Evolutionary conservation across 2,113 vertebrate species (phyloP).

Genomic region (Promerops cafer): DNA sequence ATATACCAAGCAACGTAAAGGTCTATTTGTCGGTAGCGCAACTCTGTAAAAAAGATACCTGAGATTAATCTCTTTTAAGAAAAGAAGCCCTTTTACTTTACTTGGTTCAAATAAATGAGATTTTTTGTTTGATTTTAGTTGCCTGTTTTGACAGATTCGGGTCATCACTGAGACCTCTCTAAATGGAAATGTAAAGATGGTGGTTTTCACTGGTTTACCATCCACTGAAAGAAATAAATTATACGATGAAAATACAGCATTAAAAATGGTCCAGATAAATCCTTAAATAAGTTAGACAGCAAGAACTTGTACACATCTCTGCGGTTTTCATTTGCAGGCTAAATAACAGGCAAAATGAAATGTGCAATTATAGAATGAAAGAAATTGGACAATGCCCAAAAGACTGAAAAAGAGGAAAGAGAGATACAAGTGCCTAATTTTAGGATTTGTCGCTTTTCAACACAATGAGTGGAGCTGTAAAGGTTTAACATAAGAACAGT

Average conservation of each 20-base stretch:
- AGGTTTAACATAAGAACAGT: constrained; percentile 13
- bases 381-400: constrained; percentile 7
- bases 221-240: background rate
- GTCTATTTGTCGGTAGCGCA: background rate
- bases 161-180: background rate
- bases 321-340: background rate
- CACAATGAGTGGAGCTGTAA: background rate
- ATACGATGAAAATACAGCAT: background rate
- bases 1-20: background rate
- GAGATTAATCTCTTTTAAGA: background rate
- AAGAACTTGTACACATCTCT: background rate
- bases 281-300: constrained; percentile 20
- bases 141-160: constrained; percentile 35
- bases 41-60: background rate
- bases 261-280: background rate
- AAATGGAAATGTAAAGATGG: background rate
- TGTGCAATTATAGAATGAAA: constrained; percentile 42
- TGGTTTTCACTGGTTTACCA: background rate
- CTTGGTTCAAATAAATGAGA: background rate
- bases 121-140: constrained; percentile 19
- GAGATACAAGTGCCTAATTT: constrained; percentile 22
- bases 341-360: constrained; percentile 1
- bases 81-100: background rate
- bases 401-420: constrained; percentile 18
- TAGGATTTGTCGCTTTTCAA: background rate